Evolutionary conservation across 2,113 vertebrate species (phyloP), one percentile per base, ranked within the genome.

Genomic region (Panthera tigris): DNA sequence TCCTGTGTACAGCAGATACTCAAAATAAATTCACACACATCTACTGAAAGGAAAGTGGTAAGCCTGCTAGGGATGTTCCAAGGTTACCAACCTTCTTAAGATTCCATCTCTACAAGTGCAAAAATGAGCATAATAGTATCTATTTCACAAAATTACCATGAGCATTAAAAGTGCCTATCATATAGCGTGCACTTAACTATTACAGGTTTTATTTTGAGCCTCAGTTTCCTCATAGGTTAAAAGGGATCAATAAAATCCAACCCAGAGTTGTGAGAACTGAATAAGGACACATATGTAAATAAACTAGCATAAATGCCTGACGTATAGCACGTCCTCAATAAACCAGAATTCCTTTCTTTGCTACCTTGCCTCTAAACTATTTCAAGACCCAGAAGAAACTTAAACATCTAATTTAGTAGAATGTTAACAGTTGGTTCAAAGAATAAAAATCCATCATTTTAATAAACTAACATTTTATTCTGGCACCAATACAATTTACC

Each of bases 341-440:
- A 86, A 71, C 65, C 33, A 29, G 23, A 52, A 94, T 55, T 33
- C 16, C 23, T 80, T 95, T 87, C 31, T 95, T 74, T 93, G 61
- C n/a, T 39, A 78, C 21, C 39, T 90, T 86, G 11, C 27, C 16
- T 69, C n/a, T 80, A 68, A 90, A 93, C 14, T 81, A 93, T 52
- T 89, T 95, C 33, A 97, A 96, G 68, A 94, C 16, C 48, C 36
- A 84, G 15, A 89, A 92, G 68, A 90, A 89, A 71, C 69, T 61
- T 52, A 80, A 92, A 96, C 16, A 52, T 73, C 5, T 63, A 94
- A 83, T 55, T 7, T 73, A 82, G 63, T 94, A 89, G 52, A 74
- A 52, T 7, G 23, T 88, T 15, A 76, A 29, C 69, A 6, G 4
- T 16, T 45, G 1, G 14, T 25, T 92, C 39, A 87, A 94, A 93